phyloP scores from a whole-genome alignment of 2,113 vertebrate genomes.

The Orcinus orca region DNA sequence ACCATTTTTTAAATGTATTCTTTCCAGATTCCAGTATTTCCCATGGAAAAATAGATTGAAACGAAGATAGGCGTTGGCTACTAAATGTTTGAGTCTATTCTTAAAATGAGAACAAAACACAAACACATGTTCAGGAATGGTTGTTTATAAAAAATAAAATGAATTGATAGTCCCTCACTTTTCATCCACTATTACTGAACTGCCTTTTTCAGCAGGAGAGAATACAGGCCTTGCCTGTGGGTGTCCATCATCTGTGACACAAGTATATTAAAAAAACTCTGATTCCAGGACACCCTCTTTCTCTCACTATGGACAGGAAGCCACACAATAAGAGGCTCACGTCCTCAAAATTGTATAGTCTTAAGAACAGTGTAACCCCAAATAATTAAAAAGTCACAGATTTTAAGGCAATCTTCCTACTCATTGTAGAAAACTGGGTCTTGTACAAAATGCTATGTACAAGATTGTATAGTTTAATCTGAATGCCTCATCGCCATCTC shows the following conservation, averaged over 20 bases:
- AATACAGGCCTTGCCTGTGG: neutral
- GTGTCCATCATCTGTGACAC: neutral
- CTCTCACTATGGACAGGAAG: neutral
- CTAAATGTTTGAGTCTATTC: neutral
- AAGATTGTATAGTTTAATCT: neutral
- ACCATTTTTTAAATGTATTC: neutral
- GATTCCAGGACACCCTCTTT: neutral
- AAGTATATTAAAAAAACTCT: too few species aligned
- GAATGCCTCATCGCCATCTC: neutral
- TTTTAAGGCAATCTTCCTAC: neutral
- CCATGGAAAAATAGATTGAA: neutral
- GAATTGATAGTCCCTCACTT: neutral
- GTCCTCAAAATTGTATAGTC: neutral
- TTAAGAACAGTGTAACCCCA: neutral
- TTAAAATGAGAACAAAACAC: neutral
- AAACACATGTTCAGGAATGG: neutral
- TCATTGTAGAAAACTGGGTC: neutral
- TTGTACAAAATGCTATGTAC: neutral
- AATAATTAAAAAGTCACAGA: neutral
- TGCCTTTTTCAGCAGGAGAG: neutral
- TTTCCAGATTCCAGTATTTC: constrained; percentile 6
- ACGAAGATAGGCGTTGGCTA: neutral
- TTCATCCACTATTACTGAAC: neutral
- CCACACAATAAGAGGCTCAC: neutral
- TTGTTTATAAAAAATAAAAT: neutral